Conservation (phyloP, 2,797 vertebrate genomes). For the Melanotaenia maccullochi region DNA sequence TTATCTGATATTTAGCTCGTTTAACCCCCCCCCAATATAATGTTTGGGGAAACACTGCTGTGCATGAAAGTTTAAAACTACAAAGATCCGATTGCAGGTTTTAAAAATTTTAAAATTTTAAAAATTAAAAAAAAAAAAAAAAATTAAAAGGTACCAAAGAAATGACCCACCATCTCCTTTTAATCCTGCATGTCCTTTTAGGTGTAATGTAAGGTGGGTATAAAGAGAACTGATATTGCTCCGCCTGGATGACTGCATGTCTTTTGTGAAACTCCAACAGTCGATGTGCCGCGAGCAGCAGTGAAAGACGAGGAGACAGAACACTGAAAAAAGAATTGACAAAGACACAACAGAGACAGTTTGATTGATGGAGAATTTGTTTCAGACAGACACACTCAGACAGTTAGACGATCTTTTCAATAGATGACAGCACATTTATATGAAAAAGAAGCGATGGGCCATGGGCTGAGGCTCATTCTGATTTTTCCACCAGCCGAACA, state of each 20-base stretch:
- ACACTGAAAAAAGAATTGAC: constrained; percentile 44
- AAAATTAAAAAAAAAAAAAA: constrained; percentile 5
- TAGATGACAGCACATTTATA: constrained; percentile 69
- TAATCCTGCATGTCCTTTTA: constrained; percentile 33
- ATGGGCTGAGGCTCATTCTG: constrained; percentile 19
- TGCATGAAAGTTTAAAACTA: constrained; percentile 6
- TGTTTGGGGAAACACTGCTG: no score
- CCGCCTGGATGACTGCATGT: constrained; percentile 35
- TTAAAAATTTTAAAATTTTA: constrained; percentile 13
- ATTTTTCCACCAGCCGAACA: constrained; percentile 41
- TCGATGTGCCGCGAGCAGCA: constrained; percentile 11
- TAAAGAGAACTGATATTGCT: constrained; percentile 9
- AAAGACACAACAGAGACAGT: constrained; percentile 55
- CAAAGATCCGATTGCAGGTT: constrained; percentile 11
- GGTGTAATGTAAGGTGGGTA: constrained; percentile 21
- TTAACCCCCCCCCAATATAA: no score
- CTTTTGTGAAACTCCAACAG: constrained; percentile 34
- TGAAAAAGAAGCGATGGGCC: constrained; percentile 34
- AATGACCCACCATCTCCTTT: constrained; percentile 26
- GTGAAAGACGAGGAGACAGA: constrained; percentile 29
- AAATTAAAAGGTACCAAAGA: constrained; percentile 34
- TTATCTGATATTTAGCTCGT: no score
- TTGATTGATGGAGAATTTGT: constrained; percentile 76
- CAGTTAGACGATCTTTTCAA: constrained; percentile 71
- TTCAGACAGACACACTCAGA: constrained; percentile 54